Conservation (phyloP, 1,140 invertebrate genomes). For the Sycobia sp. region DNA sequence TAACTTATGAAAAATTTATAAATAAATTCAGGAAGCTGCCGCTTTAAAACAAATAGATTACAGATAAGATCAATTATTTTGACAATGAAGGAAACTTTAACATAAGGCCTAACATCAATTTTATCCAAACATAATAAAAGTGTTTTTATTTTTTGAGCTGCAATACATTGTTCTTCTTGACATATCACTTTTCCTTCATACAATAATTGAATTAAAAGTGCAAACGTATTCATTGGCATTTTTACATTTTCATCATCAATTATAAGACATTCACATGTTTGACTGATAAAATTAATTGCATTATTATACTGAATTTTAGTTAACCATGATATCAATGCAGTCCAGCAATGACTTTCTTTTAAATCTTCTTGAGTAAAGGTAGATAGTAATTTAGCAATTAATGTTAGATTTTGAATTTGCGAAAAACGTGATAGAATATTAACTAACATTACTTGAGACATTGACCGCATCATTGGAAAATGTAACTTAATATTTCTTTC, state of each 20-base stretch:
- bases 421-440: slow-evolving; percentile 34
- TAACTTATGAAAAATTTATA: slow-evolving; percentile 12
- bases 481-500: slow-evolving; percentile 44
- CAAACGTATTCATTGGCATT: slow-evolving; percentile 19
- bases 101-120: slow-evolving; percentile 36
- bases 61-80: slow-evolving; percentile 31
- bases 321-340: slow-evolving; percentile 10
- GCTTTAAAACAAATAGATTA: slow-evolving; percentile 13
- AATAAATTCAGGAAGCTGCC: slow-evolving; percentile 9
- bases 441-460: slow-evolving; percentile 43
- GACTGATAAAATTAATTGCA: slow-evolving; percentile 1
- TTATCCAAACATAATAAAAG: slow-evolving; percentile 20
- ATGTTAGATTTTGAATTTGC: slow-evolving; percentile 23
- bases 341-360: slow-evolving; percentile 2
- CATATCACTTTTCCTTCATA: slow-evolving; percentile 23
- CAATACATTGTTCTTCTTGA: slow-evolving; percentile 16
- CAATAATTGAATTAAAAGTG: slow-evolving; percentile 26
- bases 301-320: background rate
- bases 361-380: slow-evolving; percentile 37
- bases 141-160: slow-evolving; percentile 7
- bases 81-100: slow-evolving; percentile 12
- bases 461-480: slow-evolving; percentile 36
- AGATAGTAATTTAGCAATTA: slow-evolving; percentile 33
- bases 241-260: slow-evolving; percentile 1
- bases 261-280: slow-evolving; percentile 3